Evolutionary conservation across 2,797 vertebrate species (phyloP), one percentile per base, ranked within the genome.

Genomic region (Delichon dasypus): DNA sequence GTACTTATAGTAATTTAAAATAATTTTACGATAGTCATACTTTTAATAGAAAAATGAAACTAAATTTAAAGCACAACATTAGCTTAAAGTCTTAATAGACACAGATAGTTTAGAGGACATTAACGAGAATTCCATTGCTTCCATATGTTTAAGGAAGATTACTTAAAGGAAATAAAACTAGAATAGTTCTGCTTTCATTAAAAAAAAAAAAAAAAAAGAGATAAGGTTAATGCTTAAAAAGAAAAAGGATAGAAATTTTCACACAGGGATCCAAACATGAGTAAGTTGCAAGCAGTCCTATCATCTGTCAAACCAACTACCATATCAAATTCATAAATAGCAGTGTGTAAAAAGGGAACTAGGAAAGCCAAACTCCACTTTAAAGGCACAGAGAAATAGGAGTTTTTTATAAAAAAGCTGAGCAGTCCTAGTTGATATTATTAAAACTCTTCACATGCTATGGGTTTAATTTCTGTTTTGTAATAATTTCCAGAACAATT

Each of bases 261-360:
- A 3, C 50, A 16, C 14, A 74, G 9, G 20, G 47, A 83, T 95
- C 27, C 86, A 93, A 92, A 93, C 51, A 83, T 30, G 44, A 92
- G 34, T 89, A 83, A 92, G 55, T 93, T 87, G 50, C 36, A 90
- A 76, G 74, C 38, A 80, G 38, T 57, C 75, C 75, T 61, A 61
- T 92, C 78, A 90, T 92, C 81, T 89, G 64, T 89, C 68, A 93
- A 93, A 80, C 38, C 29, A 92, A 14, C 53, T 83, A 93, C 72
- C 38, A 42, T 57, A 57, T 85, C 38, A 73, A 79, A 74, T 71
- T 92, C 72, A 55, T 85, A 87, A 87, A 92, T 47, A 94, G 75
- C 42, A 89, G 50, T 20, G 68, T 61, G 50, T 60, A 74, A 55
- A 86, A 92, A 73, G 42, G 38, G 91, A 94, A 79, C 38, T 34